Evolutionary conservation across 2,797 vertebrate genomes (phyloP).

Genomic region (Centropyge bicolor): DNA sequence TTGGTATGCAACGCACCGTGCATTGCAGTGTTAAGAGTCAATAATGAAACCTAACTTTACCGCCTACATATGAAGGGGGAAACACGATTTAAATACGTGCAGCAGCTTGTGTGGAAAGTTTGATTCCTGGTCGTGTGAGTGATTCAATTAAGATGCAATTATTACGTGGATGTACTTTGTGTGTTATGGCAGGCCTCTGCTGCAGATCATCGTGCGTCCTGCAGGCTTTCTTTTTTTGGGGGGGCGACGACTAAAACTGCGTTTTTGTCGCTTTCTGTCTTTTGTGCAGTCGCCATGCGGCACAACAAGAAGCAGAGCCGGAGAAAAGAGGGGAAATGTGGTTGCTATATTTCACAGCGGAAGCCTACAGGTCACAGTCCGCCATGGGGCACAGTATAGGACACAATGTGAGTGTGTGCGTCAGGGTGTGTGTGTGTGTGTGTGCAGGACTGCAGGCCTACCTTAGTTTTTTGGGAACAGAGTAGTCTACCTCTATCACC

Average conservation of each 20-base stretch:
- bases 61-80: conserved; percentile 3
- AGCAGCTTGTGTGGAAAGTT: not conserved
- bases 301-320: not conserved
- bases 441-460: conserved; percentile 78
- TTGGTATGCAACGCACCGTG: conserved; percentile 73
- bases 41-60: conserved; percentile 60
- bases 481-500: conserved; percentile 97
- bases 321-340: conserved; percentile 41
- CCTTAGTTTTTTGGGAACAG: conserved; percentile 97
- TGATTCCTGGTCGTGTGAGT: not conserved
- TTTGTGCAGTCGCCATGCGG: conserved; percentile 32
- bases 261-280: conserved; percentile 46
- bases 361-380: conserved; percentile 77
- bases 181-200: conserved; percentile 49
- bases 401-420: conserved; percentile 35
- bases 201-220: conserved; percentile 55
- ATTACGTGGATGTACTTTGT: not conserved
- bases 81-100: not conserved
- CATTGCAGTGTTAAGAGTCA: conserved; percentile 65
- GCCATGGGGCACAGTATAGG: conserved; percentile 64
- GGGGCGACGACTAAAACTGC: conserved; percentile 37
- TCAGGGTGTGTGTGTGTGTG: conserved; percentile 8
- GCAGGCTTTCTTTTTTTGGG: too few relatives aligned
- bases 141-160: conserved; percentile 47
- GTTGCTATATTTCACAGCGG: conserved; percentile 74